Percentiles rank a stretch among this genome's conserved stretches.
Conservation (phyloP, 2,888 invertebrate genomes). For the Noctuana brunneofusca region DNA sequence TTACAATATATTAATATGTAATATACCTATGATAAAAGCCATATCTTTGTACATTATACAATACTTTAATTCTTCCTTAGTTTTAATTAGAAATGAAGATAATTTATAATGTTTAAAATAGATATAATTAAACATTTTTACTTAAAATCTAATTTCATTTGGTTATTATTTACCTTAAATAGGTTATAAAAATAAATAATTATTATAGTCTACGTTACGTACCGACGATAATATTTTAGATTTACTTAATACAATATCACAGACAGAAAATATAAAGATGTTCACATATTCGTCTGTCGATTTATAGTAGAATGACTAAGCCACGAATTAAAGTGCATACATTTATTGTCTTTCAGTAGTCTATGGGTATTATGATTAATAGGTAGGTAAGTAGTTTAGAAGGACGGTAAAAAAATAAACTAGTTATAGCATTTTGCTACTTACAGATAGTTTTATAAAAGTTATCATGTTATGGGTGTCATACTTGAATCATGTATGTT, state of each 20-base stretch:
- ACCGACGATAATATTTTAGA: conserved; percentile 14
- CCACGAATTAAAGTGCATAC: not conserved
- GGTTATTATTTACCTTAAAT: conserved; percentile 20
- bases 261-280: conserved; percentile 27
- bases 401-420: conserved; percentile 20
- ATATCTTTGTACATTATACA: not conserved
- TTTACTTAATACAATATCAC: conserved; percentile 30
- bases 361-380: not conserved
- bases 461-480: not conserved
- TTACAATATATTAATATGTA: too few relatives aligned
- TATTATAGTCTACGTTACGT: conserved; percentile 14
- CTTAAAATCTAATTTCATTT: conserved; percentile 22
- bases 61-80: not conserved
- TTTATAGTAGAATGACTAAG: conserved; percentile 2
- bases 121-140: too few relatives aligned
- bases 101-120: not conserved
- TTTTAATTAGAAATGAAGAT: not conserved
- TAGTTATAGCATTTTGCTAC: not conserved
- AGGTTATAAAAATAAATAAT: conserved; percentile 26
- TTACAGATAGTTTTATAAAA: not conserved
- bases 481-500: not conserved
- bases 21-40: too few relatives aligned
- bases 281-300: conserved; percentile 29
- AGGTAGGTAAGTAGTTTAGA: not conserved
- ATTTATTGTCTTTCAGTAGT: conserved; percentile 28